phyloP scores from a whole-genome alignment of 2,797 vertebrate genomes.

The Leptoclinus maculatus region DNA sequence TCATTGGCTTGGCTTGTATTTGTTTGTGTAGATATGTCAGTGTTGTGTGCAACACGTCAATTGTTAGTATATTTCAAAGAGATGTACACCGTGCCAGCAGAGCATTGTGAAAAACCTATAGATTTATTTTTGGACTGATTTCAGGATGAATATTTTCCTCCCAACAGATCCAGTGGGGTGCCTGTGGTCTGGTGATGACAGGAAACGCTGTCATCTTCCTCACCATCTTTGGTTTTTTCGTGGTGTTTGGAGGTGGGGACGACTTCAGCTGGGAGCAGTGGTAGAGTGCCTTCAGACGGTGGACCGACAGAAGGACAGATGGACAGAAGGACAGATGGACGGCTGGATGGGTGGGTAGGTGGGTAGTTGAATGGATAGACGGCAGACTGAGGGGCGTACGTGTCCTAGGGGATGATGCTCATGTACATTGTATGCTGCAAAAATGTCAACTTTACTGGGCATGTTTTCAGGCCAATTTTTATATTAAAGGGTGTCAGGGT shows the following conservation, averaged over 20 bases:
- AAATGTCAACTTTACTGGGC: constrained; percentile 35
- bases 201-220: constrained; percentile 95
- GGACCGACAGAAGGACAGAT: constrained; percentile 15
- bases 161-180: constrained; percentile 95
- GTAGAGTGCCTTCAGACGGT: constrained; percentile 77
- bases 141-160: constrained; percentile 43
- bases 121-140: neutral
- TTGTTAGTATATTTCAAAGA: neutral
- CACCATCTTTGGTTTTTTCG: constrained; percentile 95
- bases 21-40: neutral
- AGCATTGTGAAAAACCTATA: neutral
- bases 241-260: constrained; percentile 92
- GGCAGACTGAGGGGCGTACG: constrained; percentile 44
- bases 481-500: constrained; percentile 19
- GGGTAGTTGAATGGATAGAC: constrained; percentile 35
- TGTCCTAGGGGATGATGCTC: constrained; percentile 34
- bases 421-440: constrained; percentile 32
- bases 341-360: constrained; percentile 10
- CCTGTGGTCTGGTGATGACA: constrained; percentile 94
- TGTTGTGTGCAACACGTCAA: neutral
- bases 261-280: constrained; percentile 98
- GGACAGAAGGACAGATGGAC: constrained; percentile 5
- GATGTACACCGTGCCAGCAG: neutral
- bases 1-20: neutral
- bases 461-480: constrained; percentile 31